A percentile compares a stretch with the other conserved stretches of the same genome.
Conservation (phyloP, 2,888 invertebrate genomes). For the Napeogenes sylphis region DNA sequence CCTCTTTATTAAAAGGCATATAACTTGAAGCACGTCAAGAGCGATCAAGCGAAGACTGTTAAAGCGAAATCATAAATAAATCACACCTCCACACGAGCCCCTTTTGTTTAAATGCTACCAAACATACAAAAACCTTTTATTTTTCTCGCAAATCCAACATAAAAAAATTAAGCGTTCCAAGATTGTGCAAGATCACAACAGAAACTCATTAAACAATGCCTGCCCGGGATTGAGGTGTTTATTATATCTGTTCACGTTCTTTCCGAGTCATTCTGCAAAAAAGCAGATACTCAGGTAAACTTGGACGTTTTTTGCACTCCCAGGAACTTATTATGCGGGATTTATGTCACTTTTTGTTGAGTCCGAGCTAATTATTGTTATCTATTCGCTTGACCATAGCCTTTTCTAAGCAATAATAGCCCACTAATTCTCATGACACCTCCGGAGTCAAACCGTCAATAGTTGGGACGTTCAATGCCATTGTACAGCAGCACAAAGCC, state of each 20-base stretch:
- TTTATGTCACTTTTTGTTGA: constrained; percentile 76
- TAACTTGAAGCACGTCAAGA: constrained; percentile 57
- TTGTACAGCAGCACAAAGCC: constrained; percentile 67
- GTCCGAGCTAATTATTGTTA: constrained; percentile 76
- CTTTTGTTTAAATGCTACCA: constrained; percentile 77
- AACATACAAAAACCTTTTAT: constrained; percentile 67
- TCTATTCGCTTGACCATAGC: constrained; percentile 72
- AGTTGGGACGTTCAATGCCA: constrained; percentile 47
- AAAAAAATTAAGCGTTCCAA: constrained; percentile 58
- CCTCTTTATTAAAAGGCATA: constrained; percentile 28
- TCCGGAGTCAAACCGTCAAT: constrained; percentile 69
- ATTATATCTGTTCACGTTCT: constrained; percentile 67
- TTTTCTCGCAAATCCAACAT: constrained; percentile 60
- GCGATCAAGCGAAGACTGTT: constrained; percentile 64
- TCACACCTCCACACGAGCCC: constrained; percentile 70
- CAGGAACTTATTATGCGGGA: constrained; percentile 74
- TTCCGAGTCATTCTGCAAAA: constrained; percentile 64
- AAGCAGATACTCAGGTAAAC: constrained; percentile 64
- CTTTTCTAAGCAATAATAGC: constrained; percentile 70
- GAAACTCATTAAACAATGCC: constrained; percentile 76
- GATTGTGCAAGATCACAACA: constrained; percentile 77
- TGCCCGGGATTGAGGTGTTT: constrained; percentile 77
- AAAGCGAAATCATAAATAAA: constrained; percentile 73
- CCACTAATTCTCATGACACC: constrained; percentile 76
- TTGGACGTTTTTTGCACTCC: constrained; percentile 62